Evolutionary conservation across 1,140 invertebrate species (phyloP), one percentile per base, ranked within the genome.

Genomic region (Drosophila serrata): DNA sequence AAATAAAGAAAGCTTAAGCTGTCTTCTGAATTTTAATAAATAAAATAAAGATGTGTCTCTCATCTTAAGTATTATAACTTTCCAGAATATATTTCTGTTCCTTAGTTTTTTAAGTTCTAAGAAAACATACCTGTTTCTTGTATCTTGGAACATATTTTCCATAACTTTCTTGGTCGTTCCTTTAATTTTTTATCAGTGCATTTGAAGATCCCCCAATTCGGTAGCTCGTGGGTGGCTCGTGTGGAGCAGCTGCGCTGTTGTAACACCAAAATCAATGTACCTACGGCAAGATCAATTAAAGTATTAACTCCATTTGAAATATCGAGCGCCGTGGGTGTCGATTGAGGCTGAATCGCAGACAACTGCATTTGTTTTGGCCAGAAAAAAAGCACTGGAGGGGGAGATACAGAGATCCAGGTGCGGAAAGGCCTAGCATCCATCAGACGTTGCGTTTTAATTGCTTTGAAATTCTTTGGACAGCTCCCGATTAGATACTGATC

Each of bases 401-500:
- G 61, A 79, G 61, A 55, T 6, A 3, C 7, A 40, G 6, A 40
- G 4, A 46, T 17, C 56, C 48, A 67, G 53, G 56, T 82, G 61
- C 24, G 61, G 81, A 76, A 85, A 68, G 78, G 22, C 39, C 24
- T 31, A 58, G 56, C 76, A 77, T 84, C 81, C 75, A 76, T 85
- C 81, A 85, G 77, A 19, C 43, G 43, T 29, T 79, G 56, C 62
- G 45, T 84, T 85, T 85, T 85, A 85, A 81, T 85, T 85, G 78
- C 77, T 68, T 81, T 81, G 72, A 85, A 85, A 85, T 85, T 64
- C 77, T 64, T 56, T 11, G 69, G 81, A 76, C 81, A 69, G 62
- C 70, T 60, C 60, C 29, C 69, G 77, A 79, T 79, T 59, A 73
- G 57, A 74, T 84, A 84, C 59, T 43, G 72, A 84, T 84, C 81